Conservation (phyloP, 2,113 vertebrate genomes). For the Columba livia region DNA sequence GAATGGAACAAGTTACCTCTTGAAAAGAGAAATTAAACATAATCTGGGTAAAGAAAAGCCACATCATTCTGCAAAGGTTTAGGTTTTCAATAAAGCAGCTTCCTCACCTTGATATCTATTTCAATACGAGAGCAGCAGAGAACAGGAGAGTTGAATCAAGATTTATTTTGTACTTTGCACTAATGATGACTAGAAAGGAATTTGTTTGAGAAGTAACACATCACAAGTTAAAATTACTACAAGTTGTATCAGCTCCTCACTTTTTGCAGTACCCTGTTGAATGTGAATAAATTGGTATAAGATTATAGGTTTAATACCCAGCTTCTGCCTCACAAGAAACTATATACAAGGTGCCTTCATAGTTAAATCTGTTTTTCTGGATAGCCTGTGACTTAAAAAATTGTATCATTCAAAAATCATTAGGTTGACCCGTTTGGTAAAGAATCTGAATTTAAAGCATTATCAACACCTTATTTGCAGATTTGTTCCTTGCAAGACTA, state of each 20-base stretch:
- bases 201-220: background rate
- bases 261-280: background rate
- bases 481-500: no score
- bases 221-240: background rate
- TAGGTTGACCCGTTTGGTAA: background rate
- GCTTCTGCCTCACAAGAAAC: background rate
- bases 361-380: background rate
- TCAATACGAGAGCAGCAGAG: background rate
- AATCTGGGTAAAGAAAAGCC: background rate
- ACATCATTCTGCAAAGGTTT: background rate
- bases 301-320: background rate
- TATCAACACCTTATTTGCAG: background rate
- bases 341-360: background rate
- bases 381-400: background rate
- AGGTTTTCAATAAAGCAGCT: background rate
- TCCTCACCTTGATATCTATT: background rate
- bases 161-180: background rate
- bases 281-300: background rate
- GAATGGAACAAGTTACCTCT: no score
- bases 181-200: background rate
- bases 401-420: background rate
- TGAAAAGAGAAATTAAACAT: background rate
- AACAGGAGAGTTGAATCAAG: background rate
- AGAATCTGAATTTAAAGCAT: background rate
- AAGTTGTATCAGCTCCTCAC: background rate